Evolutionary conservation across 2,797 vertebrate genomes (phyloP).

Genomic region (Huso huso): DNA sequence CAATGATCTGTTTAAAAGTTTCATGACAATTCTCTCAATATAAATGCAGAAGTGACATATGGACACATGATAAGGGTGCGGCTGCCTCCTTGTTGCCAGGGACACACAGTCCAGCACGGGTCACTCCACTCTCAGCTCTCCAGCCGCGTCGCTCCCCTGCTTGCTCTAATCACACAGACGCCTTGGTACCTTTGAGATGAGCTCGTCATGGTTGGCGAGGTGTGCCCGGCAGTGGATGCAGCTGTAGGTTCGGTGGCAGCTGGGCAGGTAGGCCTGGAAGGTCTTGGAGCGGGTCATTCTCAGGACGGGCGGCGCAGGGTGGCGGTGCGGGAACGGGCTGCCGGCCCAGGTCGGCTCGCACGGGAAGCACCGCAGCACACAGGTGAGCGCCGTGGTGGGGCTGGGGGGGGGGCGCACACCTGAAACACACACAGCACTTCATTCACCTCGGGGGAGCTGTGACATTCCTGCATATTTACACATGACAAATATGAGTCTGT

Average conservation of each 20-base stretch:
- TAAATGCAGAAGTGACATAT: no score
- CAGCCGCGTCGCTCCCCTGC: no score
- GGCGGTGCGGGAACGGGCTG: slow-evolving; percentile 88
- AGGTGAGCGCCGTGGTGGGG: slow-evolving; percentile 99
- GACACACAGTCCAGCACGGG: no score
- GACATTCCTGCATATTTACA: neutral
- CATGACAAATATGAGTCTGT: neutral
- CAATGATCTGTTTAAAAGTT: no score
- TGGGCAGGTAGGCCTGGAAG: slow-evolving; percentile 95
- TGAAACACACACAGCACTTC: slow-evolving; percentile 24
- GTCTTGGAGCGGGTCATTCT: slow-evolving; percentile 89
- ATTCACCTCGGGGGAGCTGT: neutral
- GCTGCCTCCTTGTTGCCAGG: no score
- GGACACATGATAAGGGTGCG: no score
- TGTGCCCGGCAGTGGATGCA: slow-evolving; percentile 97
- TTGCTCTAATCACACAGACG: neutral
- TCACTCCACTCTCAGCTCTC: no score
- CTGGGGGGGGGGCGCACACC: slow-evolving; percentile 78
- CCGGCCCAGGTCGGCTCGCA: slow-evolving; percentile 96
- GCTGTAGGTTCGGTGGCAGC: slow-evolving; percentile 96
- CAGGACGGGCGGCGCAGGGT: slow-evolving; percentile 73
- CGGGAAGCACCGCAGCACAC: slow-evolving; percentile 97
- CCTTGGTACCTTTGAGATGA: slow-evolving; percentile 89
- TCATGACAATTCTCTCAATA: no score
- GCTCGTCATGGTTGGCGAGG: slow-evolving; percentile 96